Evolutionary conservation across 2,888 invertebrate species (phyloP).

Genomic region (Cryptosula pallasiana): DNA sequence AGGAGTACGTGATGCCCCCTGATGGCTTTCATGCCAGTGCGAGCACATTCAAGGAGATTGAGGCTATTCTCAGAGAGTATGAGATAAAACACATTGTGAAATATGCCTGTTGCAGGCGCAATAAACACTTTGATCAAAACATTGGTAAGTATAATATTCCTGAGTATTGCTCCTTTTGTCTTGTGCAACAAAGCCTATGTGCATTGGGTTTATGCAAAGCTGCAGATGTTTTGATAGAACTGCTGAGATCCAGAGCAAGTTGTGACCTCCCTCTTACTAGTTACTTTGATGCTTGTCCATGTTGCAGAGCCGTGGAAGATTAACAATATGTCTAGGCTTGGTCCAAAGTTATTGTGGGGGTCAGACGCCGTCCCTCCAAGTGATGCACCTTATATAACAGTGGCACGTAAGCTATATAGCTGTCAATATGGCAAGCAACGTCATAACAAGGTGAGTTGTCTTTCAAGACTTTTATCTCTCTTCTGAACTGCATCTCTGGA

Average conservation of each 20-base stretch:
- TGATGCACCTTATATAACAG: not conserved
- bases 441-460: not conserved
- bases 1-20: too few relatives aligned
- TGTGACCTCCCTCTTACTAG: too few relatives aligned
- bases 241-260: too few relatives aligned
- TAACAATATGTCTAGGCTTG: too few relatives aligned
- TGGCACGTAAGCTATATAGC: not conserved
- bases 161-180: not conserved
- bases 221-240: too few relatives aligned
- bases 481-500: not conserved
- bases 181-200: not conserved
- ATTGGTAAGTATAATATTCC: not conserved
- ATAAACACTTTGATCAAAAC: not conserved
- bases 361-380: not conserved
- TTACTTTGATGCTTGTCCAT: not conserved
- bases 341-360: not conserved
- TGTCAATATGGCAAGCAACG: slow-evolving; percentile 16
- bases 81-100: slow-evolving; percentile 1
- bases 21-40: not conserved
- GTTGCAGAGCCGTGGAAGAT: slow-evolving; percentile 4
- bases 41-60: not conserved
- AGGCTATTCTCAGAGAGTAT: not conserved
- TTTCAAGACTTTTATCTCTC: not conserved
- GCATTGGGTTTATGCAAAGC: too few relatives aligned
- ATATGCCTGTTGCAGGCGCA: not conserved